Evolutionary conservation across 2,888 invertebrate genomes (phyloP), one percentile per base, ranked within the genome.

Genomic region (Campoletis raptor): DNA sequence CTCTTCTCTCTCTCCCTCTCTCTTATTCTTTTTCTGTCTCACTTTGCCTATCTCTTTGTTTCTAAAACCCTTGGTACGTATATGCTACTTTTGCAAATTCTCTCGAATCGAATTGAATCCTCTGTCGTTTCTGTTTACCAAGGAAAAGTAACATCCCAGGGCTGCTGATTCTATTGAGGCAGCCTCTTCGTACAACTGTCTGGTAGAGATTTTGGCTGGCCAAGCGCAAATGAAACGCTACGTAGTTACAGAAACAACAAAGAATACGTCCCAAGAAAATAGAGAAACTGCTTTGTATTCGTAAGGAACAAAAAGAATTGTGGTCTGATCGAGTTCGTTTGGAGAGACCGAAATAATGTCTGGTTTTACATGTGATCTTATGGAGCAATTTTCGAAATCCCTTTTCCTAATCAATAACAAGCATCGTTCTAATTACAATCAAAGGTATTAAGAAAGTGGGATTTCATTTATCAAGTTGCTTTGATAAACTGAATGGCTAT

Each of bases 91-190:
- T 74, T 30, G 64, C 24, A 61, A 82, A 83, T 81, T 66, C 77
- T 67, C 54, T 45, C 67, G 52, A 81, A 83, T 83, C 74, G 76
- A 73, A 83, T 83, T 83, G 76, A 69, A 73, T 77, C 74, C 54
- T 70, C 84, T 40, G 67, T 84, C 69, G 78, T 30, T 70, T 83
- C 76, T 78, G 61, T 85, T 85, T 72, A 67, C 77, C 52, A 10
- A 73, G 80, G 57, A 80, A 73, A 81, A 72, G 72, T 64, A 54
- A 67, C 81, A 77, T 52, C 72, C 66, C 45, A 15, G 37, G 37
- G 45, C 48, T 15, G 45, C 54, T 66, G 52, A 67, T 77, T 78
- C 30, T 57, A 66, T 77, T 70, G 42, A n/a, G 42, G 40, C 30
- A 18, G 21, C 61, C 70, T 30, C 57, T 61, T 48, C 36, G 80